Evolutionary conservation across 1,140 invertebrate genomes (phyloP).

Genomic region (Brachionus sp.): DNA sequence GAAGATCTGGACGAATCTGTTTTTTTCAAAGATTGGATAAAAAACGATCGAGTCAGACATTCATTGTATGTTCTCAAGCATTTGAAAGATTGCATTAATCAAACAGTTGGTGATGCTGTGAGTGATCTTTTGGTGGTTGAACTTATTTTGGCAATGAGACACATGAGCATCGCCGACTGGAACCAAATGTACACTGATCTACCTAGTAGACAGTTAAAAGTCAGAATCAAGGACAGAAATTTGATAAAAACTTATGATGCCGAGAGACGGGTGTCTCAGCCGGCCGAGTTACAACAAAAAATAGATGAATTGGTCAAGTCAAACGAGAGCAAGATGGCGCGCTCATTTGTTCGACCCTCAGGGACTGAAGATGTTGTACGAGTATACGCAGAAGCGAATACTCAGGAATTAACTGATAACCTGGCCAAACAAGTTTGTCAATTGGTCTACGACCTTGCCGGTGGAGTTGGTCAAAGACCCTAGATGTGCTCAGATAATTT

Average conservation of each 20-base stretch:
- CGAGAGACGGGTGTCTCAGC: conserved; percentile 72
- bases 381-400: conserved; percentile 89
- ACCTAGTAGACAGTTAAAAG: conserved; percentile 46
- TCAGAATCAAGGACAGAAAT: conserved; percentile 70
- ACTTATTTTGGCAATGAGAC: conserved; percentile 74
- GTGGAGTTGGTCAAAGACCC: conserved; percentile 66
- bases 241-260: conserved; percentile 79
- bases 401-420: conserved; percentile 64
- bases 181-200: conserved; percentile 73
- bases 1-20: not conserved
- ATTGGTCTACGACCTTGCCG: conserved; percentile 72
- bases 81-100: conserved; percentile 68
- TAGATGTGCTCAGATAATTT: conserved; percentile 6
- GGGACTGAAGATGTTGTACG: conserved; percentile 95
- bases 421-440: conserved; percentile 73
- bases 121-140: conserved; percentile 92
- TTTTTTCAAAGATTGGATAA: conserved; percentile 50
- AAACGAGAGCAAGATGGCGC: conserved; percentile 65
- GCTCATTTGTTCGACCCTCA: conserved; percentile 89
- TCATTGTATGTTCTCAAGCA: conserved; percentile 46
- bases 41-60: conserved; percentile 47
- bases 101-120: conserved; percentile 90
- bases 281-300: conserved; percentile 74
- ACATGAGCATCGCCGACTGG: conserved; percentile 77
- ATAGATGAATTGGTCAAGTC: conserved; percentile 72